Evolutionary conservation across 2,888 invertebrate species (phyloP), one percentile per base, ranked within the genome.

Genomic region (Oconnorella tubifera): DNA sequence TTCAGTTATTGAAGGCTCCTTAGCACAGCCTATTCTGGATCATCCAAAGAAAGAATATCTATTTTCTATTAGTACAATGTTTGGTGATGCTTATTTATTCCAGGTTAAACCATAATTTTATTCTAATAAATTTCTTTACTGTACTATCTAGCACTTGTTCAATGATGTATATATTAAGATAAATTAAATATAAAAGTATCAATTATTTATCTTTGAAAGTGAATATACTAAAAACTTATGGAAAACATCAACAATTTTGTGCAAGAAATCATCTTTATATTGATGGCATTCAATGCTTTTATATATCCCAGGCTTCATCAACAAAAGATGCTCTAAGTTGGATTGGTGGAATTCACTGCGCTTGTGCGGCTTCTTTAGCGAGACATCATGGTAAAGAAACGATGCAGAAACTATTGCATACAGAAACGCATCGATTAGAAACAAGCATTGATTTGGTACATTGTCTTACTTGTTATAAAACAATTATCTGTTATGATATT

Each of bases 1-100:
- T 60, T 27, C 76, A 81, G 80, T 80, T 62, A 80, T 81, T 61
- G 80, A 81, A 69, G 79, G 80, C 23, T 77, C 79, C 27, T 94
- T 98, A 83, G 94, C 95, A 90, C 97, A 97, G 84, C 93, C 96
- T 58, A 94, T 97, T 79, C 97, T 97, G n/a, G 97, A 98, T 83
- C 96, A 98, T 83, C 97, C 97, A 25, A 95, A 96, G 83, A 87
- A 96, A 75, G 96, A 97, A 84, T 90, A 94, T 84, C 95, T 98
- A 83, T 97, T 98, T 86, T 96, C 97, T 82, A 87, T 98, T 77
- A 96, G 95, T 85, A 97, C 96, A 48, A 94, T 95, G 60, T 96
- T 96, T 83, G 98, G 97, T 71, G 96, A 97, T 84, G 96, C 96
- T 69, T 97, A 96, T 84, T 86, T 97, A 70, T 95, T 97, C 84